Percentiles rank a stretch among this genome's conserved stretches.
phyloP scores from a whole-genome alignment of 2,113 vertebrate species.

The Rattus norvegicus region DNA sequence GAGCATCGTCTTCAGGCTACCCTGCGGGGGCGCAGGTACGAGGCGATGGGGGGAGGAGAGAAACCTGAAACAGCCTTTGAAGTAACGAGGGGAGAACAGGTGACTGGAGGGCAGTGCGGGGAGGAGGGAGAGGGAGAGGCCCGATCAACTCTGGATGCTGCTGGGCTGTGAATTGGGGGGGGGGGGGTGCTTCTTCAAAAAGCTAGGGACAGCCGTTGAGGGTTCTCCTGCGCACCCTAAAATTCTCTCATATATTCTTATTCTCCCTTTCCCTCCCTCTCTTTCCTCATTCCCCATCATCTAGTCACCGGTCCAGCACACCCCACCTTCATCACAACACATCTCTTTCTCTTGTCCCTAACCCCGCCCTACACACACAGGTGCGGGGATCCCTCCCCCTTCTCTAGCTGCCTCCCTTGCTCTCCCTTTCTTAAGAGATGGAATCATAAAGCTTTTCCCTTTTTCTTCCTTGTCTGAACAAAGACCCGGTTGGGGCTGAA shows the following conservation, averaged over 20 bases:
- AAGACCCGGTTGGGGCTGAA: conserved; percentile 67
- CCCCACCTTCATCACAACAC: background rate
- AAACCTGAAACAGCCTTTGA: conserved; percentile 32
- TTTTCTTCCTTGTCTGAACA: conserved; percentile 67
- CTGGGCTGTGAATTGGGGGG: background rate
- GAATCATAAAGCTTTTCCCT: conserved; percentile 42
- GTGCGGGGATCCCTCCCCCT: background rate
- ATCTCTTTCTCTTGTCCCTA: background rate
- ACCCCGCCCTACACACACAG: background rate
- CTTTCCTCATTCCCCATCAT: background rate
- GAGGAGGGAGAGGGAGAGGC: no score
- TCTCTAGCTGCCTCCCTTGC: background rate
- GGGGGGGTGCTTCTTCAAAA: background rate
- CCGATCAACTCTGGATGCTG: background rate
- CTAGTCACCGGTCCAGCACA: background rate
- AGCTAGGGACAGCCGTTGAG: background rate
- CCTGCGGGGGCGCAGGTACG: conserved; percentile 74
- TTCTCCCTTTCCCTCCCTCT: background rate
- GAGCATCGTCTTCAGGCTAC: conserved; percentile 50
- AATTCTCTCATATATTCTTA: background rate
- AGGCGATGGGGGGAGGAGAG: background rate
- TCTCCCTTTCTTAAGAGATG: background rate
- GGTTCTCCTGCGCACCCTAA: conserved; percentile 27
- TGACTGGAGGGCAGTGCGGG: background rate
- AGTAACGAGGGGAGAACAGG: conserved; percentile 65